Base-by-base conservation (phyloP, 2,113 vertebrate species). In the Ailurus styani region DNA sequence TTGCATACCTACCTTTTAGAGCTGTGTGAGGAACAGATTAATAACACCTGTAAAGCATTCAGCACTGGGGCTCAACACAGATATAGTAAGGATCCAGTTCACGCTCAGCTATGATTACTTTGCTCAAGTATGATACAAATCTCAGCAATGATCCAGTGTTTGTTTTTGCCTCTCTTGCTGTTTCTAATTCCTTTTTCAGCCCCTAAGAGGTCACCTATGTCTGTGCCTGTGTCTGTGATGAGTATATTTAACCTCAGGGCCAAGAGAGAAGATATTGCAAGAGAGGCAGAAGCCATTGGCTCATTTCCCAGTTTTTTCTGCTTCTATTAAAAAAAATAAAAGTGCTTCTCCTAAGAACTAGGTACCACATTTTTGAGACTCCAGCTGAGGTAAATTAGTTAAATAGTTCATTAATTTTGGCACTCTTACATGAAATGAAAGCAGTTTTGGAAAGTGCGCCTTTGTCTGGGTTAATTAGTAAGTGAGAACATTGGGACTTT, bases 401-500 rank as follows among this genome's bases (percentile, higher is more conserved):
- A 75, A 93, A 90, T 93, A 95, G 97, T 87, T 87, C 68, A 77
- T 90, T 98, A 95, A 97, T 95, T 97, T 94, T 77, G 70, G 81
- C 84, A 95, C 45, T 93, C 23, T 95, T 23, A 96, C 57, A 78
- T 50, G 34, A 96, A 93, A 93, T 45, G 40, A 93, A 97, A 81
- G 88, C 89, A 96, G 55, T 66, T 96, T 97, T 25, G 64, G 90
- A 94, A 96, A 82, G 52, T 62, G 5, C n/a, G 1, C 78, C 25
- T 93, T 96, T 88, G 55, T 91, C 91, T 92, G 68, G 64, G 89
- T 97, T 95, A 95, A 97, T 97, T 96, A 92, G n/a, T 89, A 94
- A 94, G 60, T 57, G 72, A 93, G 82, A 97, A 94, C 68, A 91
- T 47, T 70, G 21, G 37, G 37, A 62, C 12, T 89, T 81, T 1